phyloP scores from a whole-genome alignment of 2,888 invertebrate genomes.

The Caenorhabditis macrosperma region DNA sequence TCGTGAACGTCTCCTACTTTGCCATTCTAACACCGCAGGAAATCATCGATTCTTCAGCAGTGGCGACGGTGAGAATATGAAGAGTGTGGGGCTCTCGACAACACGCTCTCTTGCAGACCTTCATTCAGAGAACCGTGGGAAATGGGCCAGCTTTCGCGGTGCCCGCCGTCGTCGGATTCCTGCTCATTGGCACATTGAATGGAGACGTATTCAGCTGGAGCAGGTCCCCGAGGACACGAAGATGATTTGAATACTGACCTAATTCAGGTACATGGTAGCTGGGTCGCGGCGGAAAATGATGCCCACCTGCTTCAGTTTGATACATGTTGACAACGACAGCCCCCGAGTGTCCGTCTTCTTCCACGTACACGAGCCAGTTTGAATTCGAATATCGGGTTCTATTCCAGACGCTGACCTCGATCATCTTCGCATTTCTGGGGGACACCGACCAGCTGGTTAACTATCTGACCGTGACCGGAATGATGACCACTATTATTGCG shows the following conservation, averaged over 20 bases:
- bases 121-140: slow-evolving; percentile 65
- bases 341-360: slow-evolving; percentile 64
- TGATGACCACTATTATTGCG: slow-evolving; percentile 58
- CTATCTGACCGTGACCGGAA: slow-evolving; percentile 65
- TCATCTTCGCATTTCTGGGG: slow-evolving; percentile 66
- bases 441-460: slow-evolving; percentile 64
- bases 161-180: slow-evolving; percentile 65
- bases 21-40: slow-evolving; percentile 61
- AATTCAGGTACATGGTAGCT: slow-evolving; percentile 65
- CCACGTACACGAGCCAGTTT: background rate
- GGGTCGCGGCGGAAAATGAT: slow-evolving; percentile 66
- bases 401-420: slow-evolving; percentile 62
- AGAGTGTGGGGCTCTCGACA: background rate
- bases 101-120: slow-evolving; percentile 55
- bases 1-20: slow-evolving; percentile 66
- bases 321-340: slow-evolving; percentile 68
- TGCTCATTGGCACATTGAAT: slow-evolving; percentile 68
- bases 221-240: slow-evolving; percentile 28
- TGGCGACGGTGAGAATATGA: slow-evolving; percentile 63
- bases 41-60: slow-evolving; percentile 63
- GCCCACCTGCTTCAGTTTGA: slow-evolving; percentile 64
- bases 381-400: background rate
- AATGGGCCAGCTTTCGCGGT: slow-evolving; percentile 60
- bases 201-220: slow-evolving; percentile 68
- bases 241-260: slow-evolving; percentile 12